Evolutionary conservation across 1,140 invertebrate genomes (phyloP).

Genomic region (Pinna nobilis): DNA sequence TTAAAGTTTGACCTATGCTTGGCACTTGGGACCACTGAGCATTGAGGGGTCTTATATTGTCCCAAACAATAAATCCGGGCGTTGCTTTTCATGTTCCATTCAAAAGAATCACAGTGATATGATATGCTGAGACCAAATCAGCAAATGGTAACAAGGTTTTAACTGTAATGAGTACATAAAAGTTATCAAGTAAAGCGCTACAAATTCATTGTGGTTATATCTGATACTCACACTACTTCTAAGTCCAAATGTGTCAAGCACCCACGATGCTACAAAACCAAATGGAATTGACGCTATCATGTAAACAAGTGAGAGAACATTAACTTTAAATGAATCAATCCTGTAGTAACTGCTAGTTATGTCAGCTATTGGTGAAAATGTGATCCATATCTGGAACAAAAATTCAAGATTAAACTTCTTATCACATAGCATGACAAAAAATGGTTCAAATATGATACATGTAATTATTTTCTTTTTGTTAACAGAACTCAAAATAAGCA

Average conservation of each 20-base stretch:
- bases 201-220: background rate
- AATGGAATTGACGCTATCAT: slow-evolving; percentile 74
- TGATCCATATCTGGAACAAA: slow-evolving; percentile 75
- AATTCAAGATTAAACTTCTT: slow-evolving; percentile 4
- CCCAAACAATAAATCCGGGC: too few relatives aligned
- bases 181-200: background rate
- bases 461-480: background rate
- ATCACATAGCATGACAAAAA: background rate
- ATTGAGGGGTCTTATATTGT: too few relatives aligned
- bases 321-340: slow-evolving; percentile 68
- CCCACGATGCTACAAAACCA: slow-evolving; percentile 75
- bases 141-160: too few relatives aligned
- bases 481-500: background rate
- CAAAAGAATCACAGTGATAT: too few relatives aligned
- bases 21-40: too few relatives aligned
- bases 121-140: too few relatives aligned
- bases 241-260: slow-evolving; percentile 74
- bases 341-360: slow-evolving; percentile 72
- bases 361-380: slow-evolving; percentile 76
- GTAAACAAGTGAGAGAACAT: slow-evolving; percentile 75
- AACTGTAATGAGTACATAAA: background rate
- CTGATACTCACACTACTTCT: slow-evolving; percentile 71
- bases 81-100: too few relatives aligned
- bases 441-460: background rate
- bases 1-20: too few relatives aligned